A percentile compares a stretch with the other conserved stretches of the same genome.
These are phyloP conservation scores for Equus quagga DNA, from an alignment of 2,113 vertebrate genomes.

Conservation along the genomic window DNA sequence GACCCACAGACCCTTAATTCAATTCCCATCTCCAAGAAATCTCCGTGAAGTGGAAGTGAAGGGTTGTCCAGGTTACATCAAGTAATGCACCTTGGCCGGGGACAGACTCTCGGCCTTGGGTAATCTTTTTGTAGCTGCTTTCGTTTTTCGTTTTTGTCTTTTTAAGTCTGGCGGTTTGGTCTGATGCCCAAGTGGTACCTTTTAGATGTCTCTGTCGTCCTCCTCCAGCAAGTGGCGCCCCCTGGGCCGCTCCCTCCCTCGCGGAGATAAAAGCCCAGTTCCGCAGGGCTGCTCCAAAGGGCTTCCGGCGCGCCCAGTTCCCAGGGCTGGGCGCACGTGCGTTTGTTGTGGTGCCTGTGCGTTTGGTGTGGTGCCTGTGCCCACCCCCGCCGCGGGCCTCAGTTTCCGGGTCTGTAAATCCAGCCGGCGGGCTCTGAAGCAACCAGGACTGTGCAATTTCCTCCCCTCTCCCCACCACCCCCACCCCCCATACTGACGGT, in stretches of 20 bases:
- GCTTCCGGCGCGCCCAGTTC: neutral
- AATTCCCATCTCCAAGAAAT: neutral
- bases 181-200: neutral
- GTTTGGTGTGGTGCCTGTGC: conserved; percentile 62
- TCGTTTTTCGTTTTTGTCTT: neutral
- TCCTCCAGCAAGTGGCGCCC: conserved; percentile 18
- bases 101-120: neutral
- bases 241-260: neutral
- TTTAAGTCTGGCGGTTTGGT: neutral
- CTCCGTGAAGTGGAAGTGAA: neutral
- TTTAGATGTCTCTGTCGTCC: neutral
- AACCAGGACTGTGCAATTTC: neutral
- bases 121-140: neutral
- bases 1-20: neutral
- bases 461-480: neutral
- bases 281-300: neutral
- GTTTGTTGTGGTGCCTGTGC: conserved; percentile 61
- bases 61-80: neutral
- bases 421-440: neutral
- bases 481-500: neutral
- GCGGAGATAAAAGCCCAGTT: conserved; percentile 52
- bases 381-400: neutral
- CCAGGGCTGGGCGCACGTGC: conserved; percentile 56
- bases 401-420: neutral
- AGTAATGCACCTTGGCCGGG: neutral